Evolutionary conservation across 2,888 invertebrate species (phyloP).

Genomic region (Caenorhabditis angaria): DNA sequence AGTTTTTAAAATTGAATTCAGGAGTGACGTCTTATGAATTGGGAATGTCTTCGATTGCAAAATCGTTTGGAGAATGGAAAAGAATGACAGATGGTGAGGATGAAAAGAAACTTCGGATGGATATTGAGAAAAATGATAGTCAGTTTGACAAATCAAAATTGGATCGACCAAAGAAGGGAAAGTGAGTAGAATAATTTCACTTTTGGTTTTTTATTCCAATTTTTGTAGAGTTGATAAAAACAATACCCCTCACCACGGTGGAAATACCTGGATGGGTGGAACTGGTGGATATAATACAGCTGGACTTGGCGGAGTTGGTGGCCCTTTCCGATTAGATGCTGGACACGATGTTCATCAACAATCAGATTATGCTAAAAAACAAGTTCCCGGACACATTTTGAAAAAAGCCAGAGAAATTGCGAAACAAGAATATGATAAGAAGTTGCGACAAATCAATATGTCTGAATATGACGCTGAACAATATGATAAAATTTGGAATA

Average conservation of each 20-base stretch:
- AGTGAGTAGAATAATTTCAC: constrained; percentile 72
- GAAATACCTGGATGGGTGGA: constrained; percentile 96
- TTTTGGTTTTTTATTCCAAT: not conserved
- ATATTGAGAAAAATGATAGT: constrained; percentile 48
- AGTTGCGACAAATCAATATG: constrained; percentile 83
- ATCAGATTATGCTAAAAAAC: constrained; percentile 87
- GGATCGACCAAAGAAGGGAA: constrained; percentile 88
- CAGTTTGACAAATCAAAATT: constrained; percentile 73
- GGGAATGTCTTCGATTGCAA: constrained; percentile 25
- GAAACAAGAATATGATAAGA: constrained; percentile 76
- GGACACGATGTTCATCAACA: constrained; percentile 90
- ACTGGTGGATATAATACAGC: constrained; percentile 89
- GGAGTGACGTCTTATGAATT: constrained; percentile 40
- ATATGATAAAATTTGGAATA: constrained; percentile 84
- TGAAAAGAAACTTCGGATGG: constrained; percentile 52
- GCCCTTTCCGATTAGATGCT: constrained; percentile 80
- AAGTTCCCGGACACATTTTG: constrained; percentile 85
- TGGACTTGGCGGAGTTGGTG: constrained; percentile 93
- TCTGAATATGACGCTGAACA: constrained; percentile 89
- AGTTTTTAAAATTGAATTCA: no score
- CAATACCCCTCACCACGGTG: constrained; percentile 88
- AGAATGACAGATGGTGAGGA: constrained; percentile 41
- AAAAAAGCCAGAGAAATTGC: constrained; percentile 93
- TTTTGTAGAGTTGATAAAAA: constrained; percentile 52
- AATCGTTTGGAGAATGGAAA: constrained; percentile 61